Evolutionary conservation across 2,113 vertebrate genomes (phyloP).

Genomic region (Menura novaehollandiae): DNA sequence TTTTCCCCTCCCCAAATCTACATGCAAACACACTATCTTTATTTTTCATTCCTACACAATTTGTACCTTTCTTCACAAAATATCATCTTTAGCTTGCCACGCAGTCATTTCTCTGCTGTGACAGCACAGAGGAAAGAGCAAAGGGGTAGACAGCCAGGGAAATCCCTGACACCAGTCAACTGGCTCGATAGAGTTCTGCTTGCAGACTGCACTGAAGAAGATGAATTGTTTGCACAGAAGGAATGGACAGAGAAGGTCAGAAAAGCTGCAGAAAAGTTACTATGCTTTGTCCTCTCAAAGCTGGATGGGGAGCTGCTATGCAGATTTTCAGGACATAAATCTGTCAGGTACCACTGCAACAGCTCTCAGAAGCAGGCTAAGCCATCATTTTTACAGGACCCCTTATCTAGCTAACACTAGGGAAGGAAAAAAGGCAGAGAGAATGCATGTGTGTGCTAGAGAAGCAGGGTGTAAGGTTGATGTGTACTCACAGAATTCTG

Average conservation of each 20-base stretch:
- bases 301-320: background rate
- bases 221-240: conserved; percentile 67
- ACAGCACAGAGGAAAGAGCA: conserved; percentile 32
- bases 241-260: conserved; percentile 73
- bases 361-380: background rate
- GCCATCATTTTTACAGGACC: background rate
- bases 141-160: conserved; percentile 41
- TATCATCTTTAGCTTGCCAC: background rate
- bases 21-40: background rate
- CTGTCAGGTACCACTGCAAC: background rate
- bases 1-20: background rate
- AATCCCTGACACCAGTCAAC: conserved; percentile 66
- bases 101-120: conserved; percentile 50
- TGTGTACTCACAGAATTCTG: background rate
- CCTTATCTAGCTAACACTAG: background rate
- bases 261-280: conserved; percentile 5
- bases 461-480: background rate
- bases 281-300: conserved; percentile 47
- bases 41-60: background rate
- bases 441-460: background rate
- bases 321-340: background rate
- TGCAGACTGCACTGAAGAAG: conserved; percentile 50
- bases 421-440: background rate
- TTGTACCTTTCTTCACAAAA: background rate
- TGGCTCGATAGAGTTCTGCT: conserved; percentile 59